Conservation (phyloP, 1,140 invertebrate species). For the Halotydeus destructor region DNA sequence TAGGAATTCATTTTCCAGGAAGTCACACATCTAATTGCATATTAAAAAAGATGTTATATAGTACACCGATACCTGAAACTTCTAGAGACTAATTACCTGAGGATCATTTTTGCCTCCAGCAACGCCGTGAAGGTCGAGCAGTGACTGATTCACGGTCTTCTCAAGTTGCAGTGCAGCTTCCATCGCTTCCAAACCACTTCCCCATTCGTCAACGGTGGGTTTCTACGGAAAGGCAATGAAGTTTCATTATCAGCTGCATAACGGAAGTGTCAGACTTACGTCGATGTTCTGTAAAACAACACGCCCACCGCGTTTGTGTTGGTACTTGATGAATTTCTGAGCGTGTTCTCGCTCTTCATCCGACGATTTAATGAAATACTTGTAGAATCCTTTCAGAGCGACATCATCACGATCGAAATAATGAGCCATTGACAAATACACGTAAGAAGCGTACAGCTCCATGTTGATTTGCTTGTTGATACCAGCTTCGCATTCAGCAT, state of each 20-base stretch:
- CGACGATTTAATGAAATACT: conserved; percentile 34
- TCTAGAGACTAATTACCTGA: conserved; percentile 20
- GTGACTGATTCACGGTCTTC: conserved; percentile 35
- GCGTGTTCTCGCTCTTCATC: conserved; percentile 42
- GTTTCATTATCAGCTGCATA: too few species aligned
- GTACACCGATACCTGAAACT: too few species aligned
- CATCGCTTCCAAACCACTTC: conserved; percentile 33
- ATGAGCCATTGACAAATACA: conserved; percentile 48
- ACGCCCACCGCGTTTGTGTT: conserved; percentile 33
- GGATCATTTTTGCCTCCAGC: conserved; percentile 25
- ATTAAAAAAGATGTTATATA: too few species aligned
- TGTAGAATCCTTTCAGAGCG: conserved; percentile 35
- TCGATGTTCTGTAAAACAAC: conserved; percentile 15
- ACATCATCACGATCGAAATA: conserved; percentile 43
- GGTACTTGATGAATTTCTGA: conserved; percentile 39
- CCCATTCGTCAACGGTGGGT: conserved; percentile 35
- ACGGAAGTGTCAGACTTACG: too few species aligned
- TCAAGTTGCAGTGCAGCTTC: conserved; percentile 35
- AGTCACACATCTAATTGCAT: conserved; percentile 26
- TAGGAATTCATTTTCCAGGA: conserved; percentile 34
- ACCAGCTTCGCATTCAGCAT: conserved; percentile 44
- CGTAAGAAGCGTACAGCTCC: conserved; percentile 38
- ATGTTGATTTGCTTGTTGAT: conserved; percentile 74
- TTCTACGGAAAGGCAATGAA: too few species aligned
- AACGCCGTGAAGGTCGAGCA: conserved; percentile 29